These are phyloP conservation scores for Romanogobio albipinnatus DNA, from an alignment of 2,113 vertebrate species.

Conservation along the genomic window DNA sequence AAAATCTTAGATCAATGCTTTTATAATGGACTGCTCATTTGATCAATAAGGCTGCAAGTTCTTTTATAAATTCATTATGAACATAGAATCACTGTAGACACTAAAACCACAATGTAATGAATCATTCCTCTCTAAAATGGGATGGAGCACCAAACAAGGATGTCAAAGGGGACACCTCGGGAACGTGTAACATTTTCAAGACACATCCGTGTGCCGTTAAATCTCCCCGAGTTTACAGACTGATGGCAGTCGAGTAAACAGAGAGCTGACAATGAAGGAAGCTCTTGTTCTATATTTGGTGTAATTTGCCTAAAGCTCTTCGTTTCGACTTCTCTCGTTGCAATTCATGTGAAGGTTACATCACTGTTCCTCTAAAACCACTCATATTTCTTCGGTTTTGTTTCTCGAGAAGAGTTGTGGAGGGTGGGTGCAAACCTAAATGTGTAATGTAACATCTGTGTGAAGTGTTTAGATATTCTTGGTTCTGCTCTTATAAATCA, in stretches of 20 bases:
- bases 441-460: conserved; percentile 42
- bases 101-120: conserved; percentile 11
- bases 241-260: conserved; percentile 70
- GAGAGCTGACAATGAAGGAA: conserved; percentile 66
- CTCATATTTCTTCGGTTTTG: conserved; percentile 64
- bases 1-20: neutral
- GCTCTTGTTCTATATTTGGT: conserved; percentile 66
- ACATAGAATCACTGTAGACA: conserved; percentile 9
- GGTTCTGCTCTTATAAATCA: conserved; percentile 60
- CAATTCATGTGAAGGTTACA: conserved; percentile 63
- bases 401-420: neutral
- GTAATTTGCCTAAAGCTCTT: conserved; percentile 56
- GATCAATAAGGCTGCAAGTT: conserved; percentile 9
- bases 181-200: conserved; percentile 61
- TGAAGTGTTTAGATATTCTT: conserved; percentile 67
- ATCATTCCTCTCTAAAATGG: conserved; percentile 20
- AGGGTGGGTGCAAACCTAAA: conserved; percentile 49
- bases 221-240: conserved; percentile 69
- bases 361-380: conserved; percentile 58
- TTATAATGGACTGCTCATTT: conserved; percentile 14
- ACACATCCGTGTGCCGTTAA: conserved; percentile 62
- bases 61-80: neutral
- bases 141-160: neutral
- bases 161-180: conserved; percentile 47
- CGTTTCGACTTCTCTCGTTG: conserved; percentile 56